These are phyloP conservation scores for Anneissia japonica DNA, from an alignment of 35 echinoderm and acorn worm species.

Conservation along the genomic window DNA sequence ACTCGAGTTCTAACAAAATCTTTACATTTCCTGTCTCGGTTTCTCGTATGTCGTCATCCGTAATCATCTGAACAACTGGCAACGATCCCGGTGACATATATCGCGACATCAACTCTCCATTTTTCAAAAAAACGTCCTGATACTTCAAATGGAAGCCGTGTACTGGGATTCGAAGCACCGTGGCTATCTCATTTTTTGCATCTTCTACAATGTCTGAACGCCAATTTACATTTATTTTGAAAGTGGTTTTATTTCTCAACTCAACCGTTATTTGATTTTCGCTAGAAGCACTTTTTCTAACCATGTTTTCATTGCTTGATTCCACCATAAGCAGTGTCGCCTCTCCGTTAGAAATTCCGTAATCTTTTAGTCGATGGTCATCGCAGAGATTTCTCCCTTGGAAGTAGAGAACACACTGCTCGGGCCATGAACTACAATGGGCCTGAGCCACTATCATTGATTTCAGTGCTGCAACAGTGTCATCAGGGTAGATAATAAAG, in stretches of 20 bases:
- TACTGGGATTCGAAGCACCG: background rate
- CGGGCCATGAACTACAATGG: background rate
- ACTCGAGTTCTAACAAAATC: background rate
- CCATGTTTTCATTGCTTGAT: background rate
- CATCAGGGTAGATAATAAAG: background rate
- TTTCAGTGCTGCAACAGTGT: background rate
- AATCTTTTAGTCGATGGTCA: background rate
- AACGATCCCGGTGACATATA: background rate
- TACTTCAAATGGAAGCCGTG: background rate
- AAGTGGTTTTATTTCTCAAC: background rate
- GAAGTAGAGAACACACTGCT: background rate
- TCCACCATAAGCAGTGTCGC: background rate
- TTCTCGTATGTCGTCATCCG: background rate
- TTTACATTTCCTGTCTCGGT: background rate
- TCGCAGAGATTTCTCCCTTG: background rate
- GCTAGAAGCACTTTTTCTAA: background rate
- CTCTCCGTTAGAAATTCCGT: background rate
- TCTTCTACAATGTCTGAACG: background rate
- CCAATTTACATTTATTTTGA: background rate
- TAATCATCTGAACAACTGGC: background rate
- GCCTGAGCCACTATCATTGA: background rate
- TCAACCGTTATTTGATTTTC: background rate
- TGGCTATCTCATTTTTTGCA: background rate
- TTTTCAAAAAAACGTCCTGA: background rate
- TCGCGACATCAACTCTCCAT: background rate